Evolutionary conservation across 2,797 vertebrate species (phyloP), one percentile per base, ranked within the genome.

Genomic region (Holocentrus rufus): DNA sequence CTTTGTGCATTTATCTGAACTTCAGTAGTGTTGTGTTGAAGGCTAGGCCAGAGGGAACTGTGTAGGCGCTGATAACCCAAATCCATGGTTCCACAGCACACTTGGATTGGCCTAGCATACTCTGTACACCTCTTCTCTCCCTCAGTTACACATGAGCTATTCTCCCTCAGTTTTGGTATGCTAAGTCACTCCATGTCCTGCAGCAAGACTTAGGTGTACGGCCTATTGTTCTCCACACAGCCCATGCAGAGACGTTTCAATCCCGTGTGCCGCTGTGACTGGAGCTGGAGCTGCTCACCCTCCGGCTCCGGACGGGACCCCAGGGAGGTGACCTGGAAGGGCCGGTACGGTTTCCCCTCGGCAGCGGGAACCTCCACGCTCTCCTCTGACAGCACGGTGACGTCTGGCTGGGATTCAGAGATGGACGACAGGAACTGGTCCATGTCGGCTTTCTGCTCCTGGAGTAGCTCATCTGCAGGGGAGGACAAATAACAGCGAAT

Each of bases 361-460:
- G 92, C 86, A 59, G 90, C 57, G 0, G 94, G 93, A 7, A 94
- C 87, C 72, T 98, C 97, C 50, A 96, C 92, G 0, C 96, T 98
- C 85, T 98, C 97, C 87, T 98, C 96, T 0, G 96, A 98, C 68
- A 96, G 96, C 84, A 97, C 94, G 8, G 94, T 95, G 64, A 97
- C 94, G 15, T 98, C 96, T 4, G 95, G 93, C 62, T 96, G 96
- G 0, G 94, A 95, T 78, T 99, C 97, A 0, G 97, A 98, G 89
- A 98, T 95, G 44, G 97, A 97, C 30, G 96, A 95, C 13, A 97
- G 93, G 92, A 99, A 98, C 90, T 97, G 97, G 87, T 98, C 96
- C 95, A 97, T 96, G 88, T 98, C 96, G 0, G 95, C 94, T 44
- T 93, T 95, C 88, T 99, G 97, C 83, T 98, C 97, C 87, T 96